Evolutionary conservation across 92 coral and sea anemone species (phyloP), one percentile per base, ranked within the genome.

Genomic region (Anthopleura xanthogrammica): DNA sequence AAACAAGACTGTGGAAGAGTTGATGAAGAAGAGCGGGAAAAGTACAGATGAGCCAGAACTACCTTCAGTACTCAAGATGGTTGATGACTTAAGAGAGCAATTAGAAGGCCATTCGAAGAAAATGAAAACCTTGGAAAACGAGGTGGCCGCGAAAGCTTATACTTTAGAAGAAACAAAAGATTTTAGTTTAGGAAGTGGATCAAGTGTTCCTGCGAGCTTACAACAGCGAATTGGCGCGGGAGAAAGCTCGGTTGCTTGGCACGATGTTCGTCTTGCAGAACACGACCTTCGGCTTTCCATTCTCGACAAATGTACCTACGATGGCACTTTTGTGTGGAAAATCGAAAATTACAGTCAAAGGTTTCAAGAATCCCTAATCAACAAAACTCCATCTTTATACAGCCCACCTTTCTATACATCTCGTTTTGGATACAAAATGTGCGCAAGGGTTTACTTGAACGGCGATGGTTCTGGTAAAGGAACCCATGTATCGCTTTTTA

Each of bases 361-460:
- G 76, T 83, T 92, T 75, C 87, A 87, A 29, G 98, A 95, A 41
- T 92, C 98, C 1, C 80, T 86, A 2, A 77, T 87, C 2, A 95
- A 92, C 62, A 92, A 84, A 73, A 86, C 90, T 1, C 83, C 89
- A 23, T 95, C 98, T 0, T 29, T 94, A 46, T 95, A 95, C 89
- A 95, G 98, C 65, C 98, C 98, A 1, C 98, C 98, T 3, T 94
- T 95, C 71, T 94, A 92, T 39, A 93, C 95, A 20, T 76, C 91
- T 29, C 98, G 98, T 56, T 90, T 90, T 75, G 97, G 97, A 1
- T 91, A 95, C 71, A 95, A 93, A 81, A 89, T 92, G 40, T 95
- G 98, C 75, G 95, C 94, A 19, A 88, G 98, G 3, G 87, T 92
- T 14, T 93, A 93, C 74, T 86, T 92, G 40, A 89, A 94, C 80